Evolutionary conservation across 1,140 invertebrate species (phyloP), one percentile per base, ranked within the genome.

Genomic region (Heliothis virescens): DNA sequence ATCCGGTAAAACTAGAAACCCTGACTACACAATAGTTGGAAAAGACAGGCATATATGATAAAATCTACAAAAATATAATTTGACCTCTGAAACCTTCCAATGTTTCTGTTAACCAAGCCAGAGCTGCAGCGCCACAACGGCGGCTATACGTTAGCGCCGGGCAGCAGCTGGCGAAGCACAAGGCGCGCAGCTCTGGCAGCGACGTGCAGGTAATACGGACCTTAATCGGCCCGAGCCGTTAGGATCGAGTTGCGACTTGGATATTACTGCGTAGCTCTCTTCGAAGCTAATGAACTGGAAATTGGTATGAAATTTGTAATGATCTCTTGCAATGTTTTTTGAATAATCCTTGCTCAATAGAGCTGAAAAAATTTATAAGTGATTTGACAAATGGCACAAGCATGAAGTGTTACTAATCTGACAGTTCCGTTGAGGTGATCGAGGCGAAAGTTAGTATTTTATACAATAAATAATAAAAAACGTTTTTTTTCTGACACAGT

Each of bases 61-160:
- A 26, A 2, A 26, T 26, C 21, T 26, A 26, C 2, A 50, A 4
- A 4, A n/a, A 55, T 0, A 10, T n/a, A 10, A 1, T 26, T 79
- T 80, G 78, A 92, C 90, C 85, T 86, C 10, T 79, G n/a, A 83
- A 89, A n/a, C 83, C 89, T 0, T 88, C 85, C 7, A 47, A 1
- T 29, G 9, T 5, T 88, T 18, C 4, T 67, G n/a, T 16, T 87
- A 71, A 10, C 72, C 96, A 92, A 3, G 75, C 79, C 7, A 83
- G 34, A 96, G 93, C 65, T 96, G 93, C 47, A 98, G 90, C 50
- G 96, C 96, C 1, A 96, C 95, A 50, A 95, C 97, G 95, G 7
- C 97, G 93, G 41, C 95, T 95, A 90, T 97, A 97, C n/a, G 83
- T 97, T 97, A n/a, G 97, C 96, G 3, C 97, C 97, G 0, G 95